Percentiles rank a stretch among this genome's conserved stretches.
Evolutionary conservation across 2,797 vertebrate species (phyloP).

Genomic region (Hippopotamyrus pictus): DNA sequence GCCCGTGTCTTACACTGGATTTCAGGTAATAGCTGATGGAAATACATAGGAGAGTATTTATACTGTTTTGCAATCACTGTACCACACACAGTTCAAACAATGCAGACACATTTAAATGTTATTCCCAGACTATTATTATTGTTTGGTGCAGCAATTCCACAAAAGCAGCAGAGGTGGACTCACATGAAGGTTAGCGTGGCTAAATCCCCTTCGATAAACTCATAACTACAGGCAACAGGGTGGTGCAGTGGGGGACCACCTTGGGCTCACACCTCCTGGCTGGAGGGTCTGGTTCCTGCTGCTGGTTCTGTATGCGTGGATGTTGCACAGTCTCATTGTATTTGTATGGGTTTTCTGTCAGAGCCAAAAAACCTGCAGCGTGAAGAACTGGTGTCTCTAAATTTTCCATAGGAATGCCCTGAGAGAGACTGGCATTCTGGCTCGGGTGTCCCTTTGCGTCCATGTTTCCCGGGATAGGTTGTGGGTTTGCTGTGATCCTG

Average conservation of each 20-base stretch:
- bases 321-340: background rate
- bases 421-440: background rate
- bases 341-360: background rate
- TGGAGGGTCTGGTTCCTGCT: background rate
- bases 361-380: background rate
- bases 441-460: background rate
- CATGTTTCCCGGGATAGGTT: background rate
- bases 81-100: constrained; percentile 6
- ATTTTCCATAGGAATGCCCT: background rate
- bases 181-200: background rate
- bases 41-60: constrained; percentile 1
- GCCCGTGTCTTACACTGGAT: background rate
- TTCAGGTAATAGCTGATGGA: constrained; percentile 2
- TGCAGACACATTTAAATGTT: constrained; percentile 12
- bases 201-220: background rate
- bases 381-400: background rate
- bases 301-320: background rate
- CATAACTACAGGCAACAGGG: background rate
- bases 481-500: background rate
- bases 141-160: background rate
- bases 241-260: background rate
- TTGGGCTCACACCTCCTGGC: background rate
- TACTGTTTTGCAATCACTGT: constrained; percentile 4
- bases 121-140: constrained; percentile 9
- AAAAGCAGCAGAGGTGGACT: background rate